Percentiles rank a stretch among this genome's conserved stretches.
Evolutionary conservation across 1,140 invertebrate species (phyloP).

Genomic region (Schmidtea mediterranea): DNA sequence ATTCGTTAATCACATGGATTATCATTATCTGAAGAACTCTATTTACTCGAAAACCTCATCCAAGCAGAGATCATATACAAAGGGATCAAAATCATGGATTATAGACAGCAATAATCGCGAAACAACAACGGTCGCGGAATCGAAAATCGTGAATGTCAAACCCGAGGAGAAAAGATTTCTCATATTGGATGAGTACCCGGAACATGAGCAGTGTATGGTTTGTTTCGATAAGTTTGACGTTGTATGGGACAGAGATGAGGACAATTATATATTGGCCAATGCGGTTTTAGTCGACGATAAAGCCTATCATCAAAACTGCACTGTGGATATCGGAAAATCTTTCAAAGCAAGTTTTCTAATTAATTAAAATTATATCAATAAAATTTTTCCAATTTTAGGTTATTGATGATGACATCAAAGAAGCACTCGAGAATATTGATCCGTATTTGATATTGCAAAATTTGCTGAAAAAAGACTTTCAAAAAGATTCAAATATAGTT

Average conservation of each 20-base stretch:
- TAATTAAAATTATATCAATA: too few species aligned
- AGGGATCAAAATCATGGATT: neutral
- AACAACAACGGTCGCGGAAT: too few species aligned
- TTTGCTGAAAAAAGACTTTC: too few species aligned
- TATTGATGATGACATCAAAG: too few species aligned
- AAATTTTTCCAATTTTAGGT: too few species aligned
- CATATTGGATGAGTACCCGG: neutral
- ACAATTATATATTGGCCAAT: neutral
- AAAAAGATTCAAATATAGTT: too few species aligned
- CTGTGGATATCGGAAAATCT: neutral
- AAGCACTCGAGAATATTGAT: too few species aligned
- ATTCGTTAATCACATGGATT: neutral
- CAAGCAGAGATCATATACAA: neutral
- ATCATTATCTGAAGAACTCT: neutral
- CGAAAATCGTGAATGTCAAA: neutral
- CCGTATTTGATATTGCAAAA: too few species aligned
- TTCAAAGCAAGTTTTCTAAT: too few species aligned
- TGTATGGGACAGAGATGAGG: neutral
- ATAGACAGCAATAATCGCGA: too few species aligned
- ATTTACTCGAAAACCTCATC: neutral
- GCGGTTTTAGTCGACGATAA: neutral
- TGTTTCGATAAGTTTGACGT: constrained; percentile 1
- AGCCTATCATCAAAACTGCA: constrained; percentile 1
- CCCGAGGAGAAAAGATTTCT: neutral
- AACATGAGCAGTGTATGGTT: neutral